Percentiles rank a stretch among this genome's conserved stretches.
phyloP scores from a whole-genome alignment of 2,113 vertebrate species.

The Megaleporinus macrocephalus region DNA sequence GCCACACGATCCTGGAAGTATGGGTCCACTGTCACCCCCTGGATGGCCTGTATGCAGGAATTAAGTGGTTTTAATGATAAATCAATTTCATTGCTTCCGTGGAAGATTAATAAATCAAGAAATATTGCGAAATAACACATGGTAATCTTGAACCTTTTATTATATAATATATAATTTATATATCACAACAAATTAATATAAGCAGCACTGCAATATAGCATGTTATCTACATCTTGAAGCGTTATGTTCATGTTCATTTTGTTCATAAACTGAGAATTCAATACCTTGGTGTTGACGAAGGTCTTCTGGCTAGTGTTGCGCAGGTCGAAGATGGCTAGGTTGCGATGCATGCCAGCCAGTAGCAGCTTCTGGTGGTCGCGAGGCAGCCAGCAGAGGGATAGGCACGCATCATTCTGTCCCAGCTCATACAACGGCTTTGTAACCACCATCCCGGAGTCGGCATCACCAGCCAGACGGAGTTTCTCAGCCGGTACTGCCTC shows the following conservation, averaged over 20 bases:
- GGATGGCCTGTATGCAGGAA: conserved; percentile 79
- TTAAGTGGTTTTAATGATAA: too few relatives aligned
- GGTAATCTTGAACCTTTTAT: too few relatives aligned
- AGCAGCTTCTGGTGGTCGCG: conserved; percentile 95
- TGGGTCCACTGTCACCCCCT: conserved; percentile 95
- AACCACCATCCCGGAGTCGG: conserved; percentile 86
- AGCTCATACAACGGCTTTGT: conserved; percentile 95
- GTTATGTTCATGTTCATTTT: background rate
- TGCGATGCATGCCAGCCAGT: conserved; percentile 96
- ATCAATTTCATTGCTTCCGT: too few relatives aligned
- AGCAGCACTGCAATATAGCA: too few relatives aligned
- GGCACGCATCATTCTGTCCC: conserved; percentile 95
- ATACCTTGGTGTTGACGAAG: conserved; percentile 93
- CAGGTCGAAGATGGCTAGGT: conserved; percentile 95
- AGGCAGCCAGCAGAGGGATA: conserved; percentile 98
- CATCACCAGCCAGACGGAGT: conserved; percentile 87
- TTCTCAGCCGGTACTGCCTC: conserved; percentile 87
- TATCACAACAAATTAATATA: too few relatives aligned
- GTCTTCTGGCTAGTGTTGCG: conserved; percentile 98
- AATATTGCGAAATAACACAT: too few relatives aligned
- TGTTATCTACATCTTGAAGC: too few relatives aligned
- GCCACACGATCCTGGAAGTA: conserved; percentile 94
- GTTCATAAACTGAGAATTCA: background rate
- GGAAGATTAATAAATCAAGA: too few relatives aligned
- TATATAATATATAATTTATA: too few relatives aligned